Percentiles rank a stretch among this genome's conserved stretches.
Conservation (phyloP, 2,888 invertebrate species). For the Euspilapteryx auroguttella region DNA sequence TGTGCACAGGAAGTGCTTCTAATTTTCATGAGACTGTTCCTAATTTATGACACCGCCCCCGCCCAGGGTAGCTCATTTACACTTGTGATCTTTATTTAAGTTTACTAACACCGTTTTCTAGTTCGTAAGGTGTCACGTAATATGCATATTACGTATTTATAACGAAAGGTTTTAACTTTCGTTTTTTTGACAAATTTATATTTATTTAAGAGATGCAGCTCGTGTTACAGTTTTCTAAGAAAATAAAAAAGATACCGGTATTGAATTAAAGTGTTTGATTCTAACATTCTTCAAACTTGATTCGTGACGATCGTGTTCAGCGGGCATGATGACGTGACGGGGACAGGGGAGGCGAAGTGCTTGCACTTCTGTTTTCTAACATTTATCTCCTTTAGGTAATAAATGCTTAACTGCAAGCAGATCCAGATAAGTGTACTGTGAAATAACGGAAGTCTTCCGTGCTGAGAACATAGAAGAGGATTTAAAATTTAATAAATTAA, state of each 20-base stretch:
- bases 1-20: slow-evolving; percentile 98
- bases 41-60: slow-evolving; percentile 48
- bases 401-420: too few relatives aligned
- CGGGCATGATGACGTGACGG: too few relatives aligned
- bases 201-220: slow-evolving; percentile 51
- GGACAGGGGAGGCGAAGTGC: too few relatives aligned
- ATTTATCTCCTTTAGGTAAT: too few relatives aligned
- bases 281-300: too few relatives aligned
- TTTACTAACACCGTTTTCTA: slow-evolving; percentile 51
- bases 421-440: too few relatives aligned
- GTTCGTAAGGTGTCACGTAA: slow-evolving; percentile 58
- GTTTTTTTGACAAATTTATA: slow-evolving; percentile 44
- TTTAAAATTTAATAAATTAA: too few relatives aligned
- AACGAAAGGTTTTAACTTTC: slow-evolving; percentile 26
- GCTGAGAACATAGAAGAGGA: too few relatives aligned
- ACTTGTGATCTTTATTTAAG: slow-evolving; percentile 58
- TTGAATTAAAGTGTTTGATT: slow-evolving; percentile 27
- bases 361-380: too few relatives aligned
- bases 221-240: slow-evolving; percentile 48
- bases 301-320: too few relatives aligned
- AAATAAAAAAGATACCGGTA: slow-evolving; percentile 54
- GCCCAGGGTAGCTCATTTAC: slow-evolving; percentile 48
- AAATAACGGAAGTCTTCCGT: too few relatives aligned
- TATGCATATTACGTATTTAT: slow-evolving; percentile 55
- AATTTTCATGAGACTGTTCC: slow-evolving; percentile 62